Base-by-base conservation (phyloP, 1,140 invertebrate genomes). In the Drosophila fuyamai region DNA sequence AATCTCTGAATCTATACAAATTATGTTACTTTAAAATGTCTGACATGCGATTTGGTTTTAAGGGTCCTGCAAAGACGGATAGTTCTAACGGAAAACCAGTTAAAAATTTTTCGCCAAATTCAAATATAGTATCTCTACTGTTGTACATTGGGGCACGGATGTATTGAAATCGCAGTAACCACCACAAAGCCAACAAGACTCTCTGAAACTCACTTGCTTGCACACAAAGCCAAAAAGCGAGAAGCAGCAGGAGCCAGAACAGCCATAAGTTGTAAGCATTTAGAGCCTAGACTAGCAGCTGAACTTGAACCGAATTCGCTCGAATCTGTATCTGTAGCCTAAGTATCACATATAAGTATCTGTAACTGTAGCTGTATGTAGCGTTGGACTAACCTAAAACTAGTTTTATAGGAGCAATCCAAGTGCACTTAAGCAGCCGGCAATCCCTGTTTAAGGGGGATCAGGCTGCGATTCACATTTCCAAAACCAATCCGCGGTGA, bases 111-210 rank as follows among this genome's bases (percentile, higher is more conserved):
- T 7, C 18, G 27, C 7, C 1, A 27, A 38, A 61, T 40, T 40
- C 4, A 4, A 61, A 58, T n/a, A 9, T 13, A 23, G 23, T 57
- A 57, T n/a, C 12, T 9, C 18, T 4, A 8, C 47, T 41, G 5
- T 12, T 62, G 29, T 8, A 14, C 43, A 9, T 9, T 35, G 47
- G 36, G 47, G 65, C 47, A 53, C 10, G 9, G 16, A 29, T 36
- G 62, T 43, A 38, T 8, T 23, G 62, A 38, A 50, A 43, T 43
- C 29, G 47, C 46, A 14, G 41, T 53, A 38, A 53, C 51, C 57
- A 83, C 67, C 70, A 92, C 90, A 91, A 92, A 92, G 90, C 90
- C 90, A 92, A 91, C 78, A 92, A 92, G 90, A 92, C 90, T 92
- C 90, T 92, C 85, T 91, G 63, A 71, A 67, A 74, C 72, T 81